Evolutionary conservation across 2,797 vertebrate species (phyloP).

Genomic region (Aplochiton taeniatus): DNA sequence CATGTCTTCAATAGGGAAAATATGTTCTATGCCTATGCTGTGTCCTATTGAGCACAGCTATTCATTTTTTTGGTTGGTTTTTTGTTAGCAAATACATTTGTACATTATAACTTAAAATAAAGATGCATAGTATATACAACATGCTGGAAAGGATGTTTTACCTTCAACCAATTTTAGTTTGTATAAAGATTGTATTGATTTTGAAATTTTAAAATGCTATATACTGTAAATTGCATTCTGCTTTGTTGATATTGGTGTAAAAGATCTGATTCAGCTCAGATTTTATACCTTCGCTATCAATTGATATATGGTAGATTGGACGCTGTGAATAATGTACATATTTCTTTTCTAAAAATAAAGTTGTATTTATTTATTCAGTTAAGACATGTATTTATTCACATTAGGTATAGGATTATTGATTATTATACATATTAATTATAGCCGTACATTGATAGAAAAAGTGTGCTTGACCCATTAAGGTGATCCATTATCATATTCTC

Average conservation of each 20-base stretch:
- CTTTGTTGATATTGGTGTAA: conserved; percentile 19
- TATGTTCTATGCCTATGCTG: no score
- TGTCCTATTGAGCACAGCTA: no score
- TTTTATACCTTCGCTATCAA: conserved; percentile 12
- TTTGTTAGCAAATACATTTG: no score
- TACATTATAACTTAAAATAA: no score
- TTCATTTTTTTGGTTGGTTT: no score
- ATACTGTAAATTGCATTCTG: conserved; percentile 26
- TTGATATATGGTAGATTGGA: conserved; percentile 25
- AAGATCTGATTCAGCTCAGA: not conserved
- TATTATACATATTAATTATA: not conserved
- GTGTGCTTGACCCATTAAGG: no score
- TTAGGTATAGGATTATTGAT: not conserved
- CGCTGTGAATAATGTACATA: conserved; percentile 70
- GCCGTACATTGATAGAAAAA: no score
- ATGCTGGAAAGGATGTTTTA: no score
- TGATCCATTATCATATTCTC: no score
- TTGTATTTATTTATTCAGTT: conserved; percentile 68
- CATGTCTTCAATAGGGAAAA: not conserved
- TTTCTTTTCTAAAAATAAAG: conserved; percentile 75
- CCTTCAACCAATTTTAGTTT: not conserved
- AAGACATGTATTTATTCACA: conserved; percentile 43
- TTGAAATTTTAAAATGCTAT: conserved; percentile 34
- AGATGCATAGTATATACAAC: no score
- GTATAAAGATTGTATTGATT: conserved; percentile 29